Conservation (phyloP, 2,888 invertebrate species). For the Euproctis similis region DNA sequence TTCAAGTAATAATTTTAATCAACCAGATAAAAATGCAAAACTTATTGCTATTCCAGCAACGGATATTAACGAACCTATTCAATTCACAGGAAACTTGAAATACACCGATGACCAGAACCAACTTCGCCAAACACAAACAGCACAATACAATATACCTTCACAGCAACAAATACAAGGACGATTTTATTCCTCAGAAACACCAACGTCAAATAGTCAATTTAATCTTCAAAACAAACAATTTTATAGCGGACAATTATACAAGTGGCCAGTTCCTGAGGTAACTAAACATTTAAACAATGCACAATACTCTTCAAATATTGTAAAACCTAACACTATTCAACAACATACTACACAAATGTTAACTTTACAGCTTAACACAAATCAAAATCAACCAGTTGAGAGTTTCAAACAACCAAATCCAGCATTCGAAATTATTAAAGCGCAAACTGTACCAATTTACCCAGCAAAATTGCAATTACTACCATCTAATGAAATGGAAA, state of each 20-base stretch:
- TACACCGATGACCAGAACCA: conserved; percentile 23
- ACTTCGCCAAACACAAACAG: conserved; percentile 20
- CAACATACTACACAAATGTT: conserved; percentile 24
- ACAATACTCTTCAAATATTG: conserved; percentile 32
- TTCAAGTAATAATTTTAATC: conserved; percentile 27
- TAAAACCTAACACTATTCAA: conserved; percentile 20
- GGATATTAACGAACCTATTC: conserved; percentile 21
- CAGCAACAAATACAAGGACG: conserved; percentile 17
- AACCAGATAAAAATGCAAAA: conserved; percentile 16
- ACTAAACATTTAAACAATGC: conserved; percentile 53
- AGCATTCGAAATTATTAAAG: conserved; percentile 44
- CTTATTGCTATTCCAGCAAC: conserved; percentile 20
- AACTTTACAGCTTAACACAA: conserved; percentile 17
- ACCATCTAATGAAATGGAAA: conserved; percentile 27
- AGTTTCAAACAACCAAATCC: conserved; percentile 14
- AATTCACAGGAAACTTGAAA: conserved; percentile 24
- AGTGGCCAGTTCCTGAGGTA: conserved; percentile 61
- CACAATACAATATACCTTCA: conserved; percentile 1
- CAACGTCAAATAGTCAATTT: conserved; percentile 17
- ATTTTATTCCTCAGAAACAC: conserved; percentile 29
- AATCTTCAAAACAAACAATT: conserved; percentile 32
- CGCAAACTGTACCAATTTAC: conserved; percentile 35
- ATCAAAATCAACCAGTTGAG: conserved; percentile 10
- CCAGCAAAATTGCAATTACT: conserved; percentile 41
- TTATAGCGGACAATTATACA: conserved; percentile 64